Evolutionary conservation across 92 coral and sea anemone genomes (phyloP).

Genomic region (Blastomussa wellsi): DNA sequence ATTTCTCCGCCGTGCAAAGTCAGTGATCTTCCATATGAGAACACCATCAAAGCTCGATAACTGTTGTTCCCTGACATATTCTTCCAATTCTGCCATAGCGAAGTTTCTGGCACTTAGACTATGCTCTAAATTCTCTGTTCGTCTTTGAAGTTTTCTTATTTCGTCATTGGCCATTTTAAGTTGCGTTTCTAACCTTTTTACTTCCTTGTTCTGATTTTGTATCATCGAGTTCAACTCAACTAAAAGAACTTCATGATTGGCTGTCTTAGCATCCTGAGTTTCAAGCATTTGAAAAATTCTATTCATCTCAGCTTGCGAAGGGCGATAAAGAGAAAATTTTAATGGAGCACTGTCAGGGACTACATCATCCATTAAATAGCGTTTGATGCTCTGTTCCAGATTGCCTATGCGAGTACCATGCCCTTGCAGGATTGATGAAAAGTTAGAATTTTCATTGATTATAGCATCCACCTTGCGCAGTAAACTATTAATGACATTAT

Average conservation of each 20-base stretch:
- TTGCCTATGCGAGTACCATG: constrained; percentile 24
- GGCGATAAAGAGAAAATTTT: neutral
- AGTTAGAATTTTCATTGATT: constrained; percentile 7
- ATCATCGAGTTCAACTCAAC: constrained; percentile 33
- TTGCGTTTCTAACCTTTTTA: constrained; percentile 18
- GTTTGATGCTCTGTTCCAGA: constrained; percentile 23
- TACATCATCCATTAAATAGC: constrained; percentile 13
- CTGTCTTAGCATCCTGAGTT: constrained; percentile 30
- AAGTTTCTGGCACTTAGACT: constrained; percentile 26
- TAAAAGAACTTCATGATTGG: constrained; percentile 43
- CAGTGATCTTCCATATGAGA: constrained; percentile 53
- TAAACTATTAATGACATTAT: constrained; percentile 1
- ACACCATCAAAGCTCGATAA: constrained; percentile 46
- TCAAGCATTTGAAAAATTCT: constrained; percentile 21
- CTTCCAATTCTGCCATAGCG: constrained; percentile 47
- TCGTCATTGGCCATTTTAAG: constrained; percentile 20
- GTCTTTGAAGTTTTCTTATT: constrained; percentile 39
- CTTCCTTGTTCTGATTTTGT: constrained; percentile 23
- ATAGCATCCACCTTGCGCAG: constrained; percentile 18
- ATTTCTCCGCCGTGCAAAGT: constrained; percentile 34
- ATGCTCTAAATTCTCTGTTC: constrained; percentile 43
- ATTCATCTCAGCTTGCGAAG: neutral
- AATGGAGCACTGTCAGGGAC: constrained; percentile 6
- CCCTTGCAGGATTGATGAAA: constrained; percentile 12
- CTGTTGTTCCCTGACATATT: constrained; percentile 17